Conservation (phyloP, 1,140 invertebrate genomes). For the Nomia melanderi region DNA sequence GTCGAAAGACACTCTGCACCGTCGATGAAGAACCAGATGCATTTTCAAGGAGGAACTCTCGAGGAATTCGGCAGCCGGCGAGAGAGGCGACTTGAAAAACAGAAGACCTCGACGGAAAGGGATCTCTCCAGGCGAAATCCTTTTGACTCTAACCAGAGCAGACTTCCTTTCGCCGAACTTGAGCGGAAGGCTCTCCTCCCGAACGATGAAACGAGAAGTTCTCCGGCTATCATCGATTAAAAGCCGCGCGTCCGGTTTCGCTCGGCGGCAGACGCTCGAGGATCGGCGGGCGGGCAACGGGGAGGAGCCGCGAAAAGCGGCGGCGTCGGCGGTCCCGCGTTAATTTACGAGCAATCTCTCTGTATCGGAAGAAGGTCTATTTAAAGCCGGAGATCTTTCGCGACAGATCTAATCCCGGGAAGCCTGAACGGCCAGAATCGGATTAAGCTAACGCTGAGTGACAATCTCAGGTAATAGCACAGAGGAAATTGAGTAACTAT, state of each 20-base stretch:
- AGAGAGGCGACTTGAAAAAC: background rate
- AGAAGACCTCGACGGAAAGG: background rate
- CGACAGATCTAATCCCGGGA: background rate
- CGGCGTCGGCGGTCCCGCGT: background rate
- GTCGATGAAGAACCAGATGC: no score
- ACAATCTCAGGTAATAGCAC: conserved; percentile 43
- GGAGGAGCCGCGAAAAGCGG: no score
- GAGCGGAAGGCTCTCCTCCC: background rate
- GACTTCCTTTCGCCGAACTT: background rate
- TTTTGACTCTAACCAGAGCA: background rate
- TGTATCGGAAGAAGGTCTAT: conserved; percentile 25
- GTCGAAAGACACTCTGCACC: no score
- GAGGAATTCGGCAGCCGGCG: background rate
- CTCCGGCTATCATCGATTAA: background rate
- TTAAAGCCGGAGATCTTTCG: conserved; percentile 19
- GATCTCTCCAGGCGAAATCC: no score
- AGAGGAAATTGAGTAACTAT: conserved; percentile 36
- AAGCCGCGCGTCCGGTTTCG: background rate
- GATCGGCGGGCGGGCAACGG: background rate
- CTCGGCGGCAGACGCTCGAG: background rate
- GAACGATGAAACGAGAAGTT: background rate
- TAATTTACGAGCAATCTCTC: background rate
- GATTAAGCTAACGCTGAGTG: conserved; percentile 34
- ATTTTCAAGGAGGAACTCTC: background rate
- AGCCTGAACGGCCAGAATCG: conserved; percentile 17